Conservation (phyloP, 2,113 vertebrate genomes). For the Periophthalmus modestus region DNA sequence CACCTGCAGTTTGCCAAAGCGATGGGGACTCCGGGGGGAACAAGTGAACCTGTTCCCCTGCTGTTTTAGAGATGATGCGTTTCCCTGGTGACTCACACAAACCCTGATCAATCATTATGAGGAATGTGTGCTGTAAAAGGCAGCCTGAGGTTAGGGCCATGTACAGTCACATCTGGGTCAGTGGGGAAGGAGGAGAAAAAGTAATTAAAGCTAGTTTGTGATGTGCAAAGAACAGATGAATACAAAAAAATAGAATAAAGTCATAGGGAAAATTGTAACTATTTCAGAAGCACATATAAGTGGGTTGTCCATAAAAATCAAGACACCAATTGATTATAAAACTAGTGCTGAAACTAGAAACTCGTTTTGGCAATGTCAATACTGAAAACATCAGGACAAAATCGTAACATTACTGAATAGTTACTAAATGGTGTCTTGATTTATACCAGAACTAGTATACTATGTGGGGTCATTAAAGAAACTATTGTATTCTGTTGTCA, state of each 20-base stretch:
- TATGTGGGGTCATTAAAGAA: too few relatives aligned
- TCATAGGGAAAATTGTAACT: not conserved
- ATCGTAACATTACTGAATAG: too few relatives aligned
- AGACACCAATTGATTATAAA: too few relatives aligned
- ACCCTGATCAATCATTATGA: constrained; percentile 53
- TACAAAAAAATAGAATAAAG: not conserved
- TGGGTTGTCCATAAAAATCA: too few relatives aligned
- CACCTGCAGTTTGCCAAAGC: constrained; percentile 57
- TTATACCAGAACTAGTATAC: too few relatives aligned
- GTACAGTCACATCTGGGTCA: constrained; percentile 20
- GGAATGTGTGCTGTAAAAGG: constrained; percentile 38
- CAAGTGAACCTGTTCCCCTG: constrained; percentile 12
- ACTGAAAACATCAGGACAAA: too few relatives aligned
- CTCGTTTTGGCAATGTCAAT: too few relatives aligned
- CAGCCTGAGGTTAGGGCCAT: constrained; percentile 18
- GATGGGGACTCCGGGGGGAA: constrained; percentile 29
- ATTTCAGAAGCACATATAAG: not conserved
- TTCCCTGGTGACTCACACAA: constrained; percentile 51
- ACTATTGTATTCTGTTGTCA: too few relatives aligned
- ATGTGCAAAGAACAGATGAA: not conserved
- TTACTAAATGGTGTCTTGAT: too few relatives aligned
- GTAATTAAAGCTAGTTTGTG: constrained; percentile 21
- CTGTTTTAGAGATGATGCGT: constrained; percentile 52
- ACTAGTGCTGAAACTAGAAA: too few relatives aligned
- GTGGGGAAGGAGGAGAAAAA: constrained; percentile 26